phyloP scores from a whole-genome alignment of 2,888 invertebrate species.

The Deroplatys truncata region DNA sequence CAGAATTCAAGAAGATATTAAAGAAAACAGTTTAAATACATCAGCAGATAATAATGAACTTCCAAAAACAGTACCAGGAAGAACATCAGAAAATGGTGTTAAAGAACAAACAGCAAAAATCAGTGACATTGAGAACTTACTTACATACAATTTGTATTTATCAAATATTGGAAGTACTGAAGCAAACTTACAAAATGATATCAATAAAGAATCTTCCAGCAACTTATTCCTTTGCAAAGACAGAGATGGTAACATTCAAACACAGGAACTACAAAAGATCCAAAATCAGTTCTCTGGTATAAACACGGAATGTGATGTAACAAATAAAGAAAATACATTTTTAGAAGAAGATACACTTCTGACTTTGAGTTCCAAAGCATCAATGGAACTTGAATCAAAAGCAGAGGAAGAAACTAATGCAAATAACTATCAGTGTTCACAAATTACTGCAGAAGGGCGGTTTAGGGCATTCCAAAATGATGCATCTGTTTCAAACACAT shows the following conservation, averaged over 20 bases:
- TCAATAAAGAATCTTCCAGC: not conserved
- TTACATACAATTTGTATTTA: not conserved
- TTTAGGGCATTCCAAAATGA: constrained; percentile 29
- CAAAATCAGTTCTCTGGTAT: not conserved
- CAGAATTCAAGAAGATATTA: not conserved
- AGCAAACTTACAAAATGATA: not conserved
- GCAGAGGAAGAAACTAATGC: not conserved
- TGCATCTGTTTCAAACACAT: not conserved
- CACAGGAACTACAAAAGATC: not conserved
- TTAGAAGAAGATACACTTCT: not conserved
- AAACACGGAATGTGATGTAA: not conserved
- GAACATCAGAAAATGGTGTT: not conserved
- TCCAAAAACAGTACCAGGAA: not conserved
- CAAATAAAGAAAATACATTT: not conserved
- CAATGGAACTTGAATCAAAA: not conserved
- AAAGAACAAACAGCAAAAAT: not conserved
- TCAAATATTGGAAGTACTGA: not conserved
- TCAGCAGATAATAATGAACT: too few species aligned
- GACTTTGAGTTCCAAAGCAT: not conserved
- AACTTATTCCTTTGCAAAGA: not conserved
- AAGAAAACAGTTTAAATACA: not conserved
- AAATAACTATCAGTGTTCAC: not conserved
- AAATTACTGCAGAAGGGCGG: not conserved
- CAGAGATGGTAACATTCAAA: not conserved
- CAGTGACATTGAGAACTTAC: not conserved